Conservation (phyloP, 2,797 vertebrate species). For the Rhinophrynus dorsalis region DNA sequence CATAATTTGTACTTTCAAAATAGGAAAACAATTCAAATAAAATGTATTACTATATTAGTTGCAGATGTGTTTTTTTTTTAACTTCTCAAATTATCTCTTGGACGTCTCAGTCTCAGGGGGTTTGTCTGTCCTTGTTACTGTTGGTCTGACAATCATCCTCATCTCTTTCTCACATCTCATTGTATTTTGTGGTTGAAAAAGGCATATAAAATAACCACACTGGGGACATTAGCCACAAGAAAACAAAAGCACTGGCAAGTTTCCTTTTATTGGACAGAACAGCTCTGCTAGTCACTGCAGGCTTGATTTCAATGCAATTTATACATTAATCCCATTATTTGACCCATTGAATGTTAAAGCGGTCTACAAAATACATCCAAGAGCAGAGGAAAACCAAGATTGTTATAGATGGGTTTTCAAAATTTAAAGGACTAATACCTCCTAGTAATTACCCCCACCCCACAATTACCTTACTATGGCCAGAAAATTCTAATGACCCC, state of each 20-base stretch:
- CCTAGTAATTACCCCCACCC: too few relatives aligned
- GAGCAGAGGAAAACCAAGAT: too few relatives aligned
- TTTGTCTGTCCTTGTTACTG: neutral
- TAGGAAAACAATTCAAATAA: neutral
- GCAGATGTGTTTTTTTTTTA: neutral
- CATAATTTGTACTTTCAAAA: neutral
- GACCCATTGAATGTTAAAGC: too few relatives aligned
- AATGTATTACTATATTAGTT: slow-evolving; percentile 17
- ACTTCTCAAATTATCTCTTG: slow-evolving; percentile 12
- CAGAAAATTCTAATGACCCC: too few relatives aligned
- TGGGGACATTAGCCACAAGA: slow-evolving; percentile 24
- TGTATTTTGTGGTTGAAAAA: slow-evolving; percentile 14
- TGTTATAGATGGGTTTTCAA: too few relatives aligned
- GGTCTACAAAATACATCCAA: too few relatives aligned
- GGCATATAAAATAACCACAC: slow-evolving; percentile 20
- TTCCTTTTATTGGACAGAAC: slow-evolving; percentile 16
- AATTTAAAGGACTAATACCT: too few relatives aligned
- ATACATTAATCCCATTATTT: slow-evolving; percentile 29
- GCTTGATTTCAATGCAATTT: slow-evolving; percentile 26
- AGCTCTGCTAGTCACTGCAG: slow-evolving; percentile 7
- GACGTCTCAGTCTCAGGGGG: neutral
- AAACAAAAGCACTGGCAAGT: slow-evolving; percentile 22
- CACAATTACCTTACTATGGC: too few relatives aligned
- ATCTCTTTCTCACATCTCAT: neutral
- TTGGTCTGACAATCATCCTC: neutral